phyloP scores from a whole-genome alignment of 53 echinoderm and acorn worm genomes.

The Temnopleurus reevesii region DNA sequence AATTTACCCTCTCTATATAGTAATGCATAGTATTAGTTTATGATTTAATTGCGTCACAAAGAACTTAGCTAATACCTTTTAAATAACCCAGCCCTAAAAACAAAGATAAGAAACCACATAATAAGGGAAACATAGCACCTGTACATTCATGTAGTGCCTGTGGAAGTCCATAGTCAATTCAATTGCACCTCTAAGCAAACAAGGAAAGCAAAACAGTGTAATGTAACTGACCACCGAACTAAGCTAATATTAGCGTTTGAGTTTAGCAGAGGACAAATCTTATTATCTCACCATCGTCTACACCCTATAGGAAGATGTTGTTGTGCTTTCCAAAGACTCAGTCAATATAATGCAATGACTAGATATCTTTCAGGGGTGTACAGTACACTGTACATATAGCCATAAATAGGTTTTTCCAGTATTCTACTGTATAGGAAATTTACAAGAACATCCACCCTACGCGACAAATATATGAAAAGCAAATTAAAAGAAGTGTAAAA shows the following conservation, averaged over 20 bases:
- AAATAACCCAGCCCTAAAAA: not conserved
- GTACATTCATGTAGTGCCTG: too few species aligned
- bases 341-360: not conserved
- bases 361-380: too few species aligned
- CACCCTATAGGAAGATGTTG: not conserved
- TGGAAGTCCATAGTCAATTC: not conserved
- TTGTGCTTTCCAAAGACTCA: not conserved
- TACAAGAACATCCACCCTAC: too few species aligned
- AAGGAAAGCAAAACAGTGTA: conserved; percentile 11
- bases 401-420: too few species aligned
- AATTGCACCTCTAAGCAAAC: not conserved
- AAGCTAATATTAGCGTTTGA: conserved; percentile 31
- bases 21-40: too few species aligned
- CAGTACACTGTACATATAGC: too few species aligned
- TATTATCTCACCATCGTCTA: conserved; percentile 30
- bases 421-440: too few species aligned
- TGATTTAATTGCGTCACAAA: too few species aligned
- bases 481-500: too few species aligned
- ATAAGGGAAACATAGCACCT: not conserved
- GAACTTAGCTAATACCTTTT: not conserved
- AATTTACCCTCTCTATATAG: too few species aligned
- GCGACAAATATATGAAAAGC: too few species aligned
- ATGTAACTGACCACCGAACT: conserved; percentile 41
- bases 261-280: conserved; percentile 7
- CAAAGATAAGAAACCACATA: not conserved